phyloP scores from a whole-genome alignment of 2,113 vertebrate species.

The Bothrops jararaca region DNA sequence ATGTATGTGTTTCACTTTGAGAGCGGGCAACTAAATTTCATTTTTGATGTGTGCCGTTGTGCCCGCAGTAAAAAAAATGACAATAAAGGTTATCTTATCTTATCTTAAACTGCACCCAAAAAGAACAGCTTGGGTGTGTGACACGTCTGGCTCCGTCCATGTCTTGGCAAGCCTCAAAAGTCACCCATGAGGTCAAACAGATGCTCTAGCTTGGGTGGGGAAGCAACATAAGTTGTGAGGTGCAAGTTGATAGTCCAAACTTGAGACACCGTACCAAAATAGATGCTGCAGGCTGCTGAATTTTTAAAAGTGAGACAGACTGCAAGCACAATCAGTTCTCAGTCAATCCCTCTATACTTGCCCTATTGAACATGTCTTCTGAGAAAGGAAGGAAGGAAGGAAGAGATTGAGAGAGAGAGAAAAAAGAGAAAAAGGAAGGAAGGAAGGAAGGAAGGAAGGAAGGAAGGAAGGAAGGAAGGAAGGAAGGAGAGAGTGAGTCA shows the following conservation, averaged over 20 bases:
- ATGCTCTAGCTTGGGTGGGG: neutral
- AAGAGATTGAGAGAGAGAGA: neutral
- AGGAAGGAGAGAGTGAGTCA: too few relatives aligned
- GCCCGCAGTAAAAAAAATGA: too few relatives aligned
- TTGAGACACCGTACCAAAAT: neutral
- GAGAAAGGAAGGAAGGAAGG: neutral
- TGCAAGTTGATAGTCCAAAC: neutral
- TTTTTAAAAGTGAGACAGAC: neutral
- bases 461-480: too few relatives aligned
- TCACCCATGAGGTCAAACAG: neutral
- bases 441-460: too few relatives aligned
- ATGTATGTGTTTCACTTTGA: too few relatives aligned
- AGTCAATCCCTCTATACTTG: neutral
- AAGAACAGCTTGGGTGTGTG: neutral
- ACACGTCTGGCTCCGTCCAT: neutral
- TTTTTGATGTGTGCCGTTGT: too few relatives aligned
- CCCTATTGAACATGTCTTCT: neutral
- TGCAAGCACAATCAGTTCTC: fast-evolving
- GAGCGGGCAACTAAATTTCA: too few relatives aligned
- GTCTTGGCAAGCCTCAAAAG: conserved; percentile 6
- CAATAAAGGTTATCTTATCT: too few relatives aligned
- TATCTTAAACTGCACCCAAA: neutral
- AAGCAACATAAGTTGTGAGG: neutral
- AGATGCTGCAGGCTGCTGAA: neutral
- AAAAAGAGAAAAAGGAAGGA: too few relatives aligned